Evolutionary conservation across 2,797 vertebrate genomes (phyloP).

Genomic region (Cuculus canorus): DNA sequence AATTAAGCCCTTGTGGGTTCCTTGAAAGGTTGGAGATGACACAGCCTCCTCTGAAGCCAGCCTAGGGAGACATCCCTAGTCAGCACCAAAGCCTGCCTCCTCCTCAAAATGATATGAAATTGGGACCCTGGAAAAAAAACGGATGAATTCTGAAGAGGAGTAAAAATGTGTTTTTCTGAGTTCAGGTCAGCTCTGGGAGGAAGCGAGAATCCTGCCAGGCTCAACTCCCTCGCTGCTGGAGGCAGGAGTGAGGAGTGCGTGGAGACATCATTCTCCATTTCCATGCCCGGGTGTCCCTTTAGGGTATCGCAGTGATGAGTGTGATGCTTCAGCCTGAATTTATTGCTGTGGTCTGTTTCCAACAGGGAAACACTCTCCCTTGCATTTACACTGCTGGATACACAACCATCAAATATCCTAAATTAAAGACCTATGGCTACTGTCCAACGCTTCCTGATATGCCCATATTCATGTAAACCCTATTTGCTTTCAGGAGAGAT

Average conservation of each 20-base stretch:
- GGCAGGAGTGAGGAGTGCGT: neutral
- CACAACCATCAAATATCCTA: neutral
- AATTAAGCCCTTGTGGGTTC: conserved; percentile 81
- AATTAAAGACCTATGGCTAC: neutral
- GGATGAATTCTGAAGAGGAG: neutral
- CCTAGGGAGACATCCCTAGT: conserved; percentile 72
- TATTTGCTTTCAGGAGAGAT: neutral
- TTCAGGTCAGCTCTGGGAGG: neutral
- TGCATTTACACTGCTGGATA: neutral
- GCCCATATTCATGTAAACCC: neutral
- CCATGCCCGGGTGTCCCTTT: rapidly evolving
- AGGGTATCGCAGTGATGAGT: rapidly evolving
- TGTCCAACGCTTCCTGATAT: neutral
- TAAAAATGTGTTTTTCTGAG: neutral
- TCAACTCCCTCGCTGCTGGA: neutral
- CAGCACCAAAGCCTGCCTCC: conserved; percentile 70
- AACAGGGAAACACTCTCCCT: neutral
- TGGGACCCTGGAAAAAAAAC: neutral
- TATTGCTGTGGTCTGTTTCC: neutral
- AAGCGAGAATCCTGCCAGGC: neutral
- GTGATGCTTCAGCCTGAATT: neutral
- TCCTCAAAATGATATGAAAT: conserved; percentile 58
- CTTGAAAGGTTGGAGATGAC: conserved; percentile 79
- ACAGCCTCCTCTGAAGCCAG: conserved; percentile 71
- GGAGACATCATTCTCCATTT: neutral